A percentile compares a stretch with the other conserved stretches of the same genome.
These are phyloP conservation scores for Linurgus olivaceus DNA, from an alignment of 2,797 vertebrate species.

Conservation along the genomic window DNA sequence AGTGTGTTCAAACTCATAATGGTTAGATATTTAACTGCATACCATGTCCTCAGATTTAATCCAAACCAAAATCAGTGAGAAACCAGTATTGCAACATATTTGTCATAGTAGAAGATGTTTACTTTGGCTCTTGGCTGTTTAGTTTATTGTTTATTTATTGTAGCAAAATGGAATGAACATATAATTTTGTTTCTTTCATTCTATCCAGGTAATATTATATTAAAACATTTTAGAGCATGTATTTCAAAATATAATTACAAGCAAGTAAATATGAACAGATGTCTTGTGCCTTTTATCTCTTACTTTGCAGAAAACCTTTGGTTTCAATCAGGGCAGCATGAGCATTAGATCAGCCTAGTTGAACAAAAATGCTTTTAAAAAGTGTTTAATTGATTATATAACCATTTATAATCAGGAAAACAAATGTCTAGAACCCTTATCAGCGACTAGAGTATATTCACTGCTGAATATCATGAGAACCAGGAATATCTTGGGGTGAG, in stretches of 20 bases:
- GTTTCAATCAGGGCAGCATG: not conserved
- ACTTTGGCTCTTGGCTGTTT: not conserved
- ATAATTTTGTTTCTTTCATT: not conserved
- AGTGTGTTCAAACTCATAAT: not conserved
- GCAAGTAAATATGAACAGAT: constrained; percentile 45
- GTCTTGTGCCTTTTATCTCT: not conserved
- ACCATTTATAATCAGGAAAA: not conserved
- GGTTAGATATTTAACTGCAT: not conserved
- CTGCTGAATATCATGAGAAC: not conserved
- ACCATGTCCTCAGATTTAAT: not conserved
- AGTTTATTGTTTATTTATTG: not conserved
- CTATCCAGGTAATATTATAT: not conserved
- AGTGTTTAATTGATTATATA: not conserved
- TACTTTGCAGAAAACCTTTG: constrained; percentile 10
- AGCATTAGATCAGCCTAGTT: not conserved
- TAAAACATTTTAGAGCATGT: not conserved
- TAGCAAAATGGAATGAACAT: not conserved
- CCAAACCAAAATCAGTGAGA: not conserved
- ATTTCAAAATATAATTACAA: constrained; percentile 6
- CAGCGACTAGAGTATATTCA: not conserved
- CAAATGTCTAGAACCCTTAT: not conserved
- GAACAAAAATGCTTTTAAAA: not conserved
- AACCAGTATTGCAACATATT: not conserved
- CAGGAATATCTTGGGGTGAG: not conserved
- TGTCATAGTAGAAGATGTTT: not conserved